Evolutionary conservation across 1,140 invertebrate species (phyloP).

Genomic region (Periplaneta americana): DNA sequence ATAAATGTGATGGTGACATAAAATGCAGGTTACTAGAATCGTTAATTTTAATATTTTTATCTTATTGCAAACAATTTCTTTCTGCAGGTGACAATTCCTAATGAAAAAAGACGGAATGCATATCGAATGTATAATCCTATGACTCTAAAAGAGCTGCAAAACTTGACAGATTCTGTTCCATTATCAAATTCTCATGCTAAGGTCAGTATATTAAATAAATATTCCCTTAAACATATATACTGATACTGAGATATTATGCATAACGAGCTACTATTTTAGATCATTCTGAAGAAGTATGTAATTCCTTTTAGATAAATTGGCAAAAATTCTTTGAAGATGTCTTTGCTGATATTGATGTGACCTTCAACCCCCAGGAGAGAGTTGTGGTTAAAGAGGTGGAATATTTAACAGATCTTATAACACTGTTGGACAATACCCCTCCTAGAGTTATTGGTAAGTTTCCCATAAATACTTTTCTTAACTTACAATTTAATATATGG

Average conservation of each 20-base stretch:
- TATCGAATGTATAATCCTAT: constrained; percentile 49
- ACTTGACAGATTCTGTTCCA: constrained; percentile 29
- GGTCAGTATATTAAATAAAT: constrained; percentile 34
- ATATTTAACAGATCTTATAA: constrained; percentile 27
- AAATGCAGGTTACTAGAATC: no score
- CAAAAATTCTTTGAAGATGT: constrained; percentile 23
- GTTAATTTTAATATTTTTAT: background rate
- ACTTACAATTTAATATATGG: no score
- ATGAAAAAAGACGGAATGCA: constrained; percentile 43
- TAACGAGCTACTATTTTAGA: no score
- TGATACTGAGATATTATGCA: no score
- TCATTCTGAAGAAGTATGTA: background rate
- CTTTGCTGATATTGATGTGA: constrained; percentile 22
- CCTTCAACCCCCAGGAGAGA: constrained; percentile 24
- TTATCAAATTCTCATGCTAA: constrained; percentile 14
- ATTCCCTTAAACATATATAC: no score
- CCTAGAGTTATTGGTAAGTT: constrained; percentile 25
- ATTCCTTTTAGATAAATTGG: constrained; percentile 28
- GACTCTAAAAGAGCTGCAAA: constrained; percentile 41
- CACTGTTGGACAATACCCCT: constrained; percentile 26
- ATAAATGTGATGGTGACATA: no score
- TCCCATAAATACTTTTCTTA: no score
- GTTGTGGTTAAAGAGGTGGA: constrained; percentile 31
- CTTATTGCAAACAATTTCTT: background rate
- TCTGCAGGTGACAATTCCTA: constrained; percentile 41